phyloP scores from a whole-genome alignment of 2,113 vertebrate genomes.

The Potamarius usumacintae region DNA sequence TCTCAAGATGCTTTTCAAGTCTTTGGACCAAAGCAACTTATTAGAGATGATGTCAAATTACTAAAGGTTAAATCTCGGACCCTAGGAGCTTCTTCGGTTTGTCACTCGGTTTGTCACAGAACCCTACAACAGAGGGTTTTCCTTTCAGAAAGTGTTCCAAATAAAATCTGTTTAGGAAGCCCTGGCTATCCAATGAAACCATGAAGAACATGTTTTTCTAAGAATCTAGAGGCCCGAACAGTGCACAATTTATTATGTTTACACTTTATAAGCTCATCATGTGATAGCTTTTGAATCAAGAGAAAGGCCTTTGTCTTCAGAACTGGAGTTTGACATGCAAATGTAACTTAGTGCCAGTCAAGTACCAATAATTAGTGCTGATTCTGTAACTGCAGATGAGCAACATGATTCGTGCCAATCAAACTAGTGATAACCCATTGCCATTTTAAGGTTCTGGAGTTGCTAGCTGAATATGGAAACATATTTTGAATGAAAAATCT shows the following conservation, averaged over 20 bases:
- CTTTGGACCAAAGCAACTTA: not conserved
- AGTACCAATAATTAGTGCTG: too few relatives aligned
- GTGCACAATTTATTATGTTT: not conserved
- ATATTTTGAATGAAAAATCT: constrained; percentile 46
- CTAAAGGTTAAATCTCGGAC: not conserved
- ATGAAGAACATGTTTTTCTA: not conserved
- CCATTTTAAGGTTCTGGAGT: not conserved
- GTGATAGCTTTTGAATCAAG: not conserved
- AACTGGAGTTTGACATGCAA: not conserved
- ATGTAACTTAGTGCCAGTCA: too few relatives aligned
- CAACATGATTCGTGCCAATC: not conserved
- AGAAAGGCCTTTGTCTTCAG: not conserved
- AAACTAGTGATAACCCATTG: not conserved
- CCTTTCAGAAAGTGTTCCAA: not conserved
- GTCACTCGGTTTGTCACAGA: not conserved
- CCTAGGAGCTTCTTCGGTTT: not conserved
- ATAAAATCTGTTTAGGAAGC: not conserved
- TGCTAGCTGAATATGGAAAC: not conserved
- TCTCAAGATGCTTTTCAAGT: not conserved
- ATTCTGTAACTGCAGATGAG: too few relatives aligned
- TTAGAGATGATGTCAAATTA: not conserved
- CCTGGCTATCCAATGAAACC: not conserved
- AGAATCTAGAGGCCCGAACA: not conserved
- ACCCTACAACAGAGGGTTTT: not conserved
- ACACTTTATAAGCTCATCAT: not conserved